Percentiles rank a stretch among this genome's conserved stretches.
phyloP scores from a whole-genome alignment of 2,113 vertebrate genomes.

The Xiphophorus maculatus region DNA sequence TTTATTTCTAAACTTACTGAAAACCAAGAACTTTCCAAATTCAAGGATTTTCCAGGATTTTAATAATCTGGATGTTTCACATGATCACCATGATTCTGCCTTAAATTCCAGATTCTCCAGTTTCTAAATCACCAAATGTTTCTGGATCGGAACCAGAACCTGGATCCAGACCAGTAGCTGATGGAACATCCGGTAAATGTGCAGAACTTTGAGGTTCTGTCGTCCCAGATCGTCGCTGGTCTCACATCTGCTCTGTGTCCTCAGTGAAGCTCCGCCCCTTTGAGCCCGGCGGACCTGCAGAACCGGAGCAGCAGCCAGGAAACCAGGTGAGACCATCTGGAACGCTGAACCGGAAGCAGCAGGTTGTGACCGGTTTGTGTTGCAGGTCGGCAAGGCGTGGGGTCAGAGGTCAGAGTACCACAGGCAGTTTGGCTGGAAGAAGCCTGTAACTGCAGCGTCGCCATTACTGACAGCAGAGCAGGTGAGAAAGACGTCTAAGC shows the following conservation, averaged over 20 bases:
- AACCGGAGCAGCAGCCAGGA: slow-evolving; percentile 11
- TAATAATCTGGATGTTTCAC: too few relatives aligned
- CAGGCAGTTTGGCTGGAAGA: slow-evolving; percentile 56
- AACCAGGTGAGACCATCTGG: slow-evolving; percentile 24
- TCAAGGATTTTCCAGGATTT: too few relatives aligned
- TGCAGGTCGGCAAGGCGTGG: slow-evolving; percentile 34
- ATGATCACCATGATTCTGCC: too few relatives aligned
- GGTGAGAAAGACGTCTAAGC: slow-evolving; percentile 26
- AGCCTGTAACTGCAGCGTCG: slow-evolving; percentile 25
- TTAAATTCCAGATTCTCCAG: slow-evolving; percentile 7
- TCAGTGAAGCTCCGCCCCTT: slow-evolving; percentile 40
- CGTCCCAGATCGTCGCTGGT: neutral
- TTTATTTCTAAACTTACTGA: too few relatives aligned
- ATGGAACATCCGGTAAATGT: slow-evolving; percentile 29
- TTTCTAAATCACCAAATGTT: neutral
- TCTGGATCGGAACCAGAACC: neutral
- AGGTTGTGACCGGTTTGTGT: neutral
- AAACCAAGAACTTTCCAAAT: too few relatives aligned
- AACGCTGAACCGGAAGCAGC: neutral
- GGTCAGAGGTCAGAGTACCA: slow-evolving; percentile 53
- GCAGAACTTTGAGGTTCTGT: neutral
- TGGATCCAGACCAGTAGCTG: neutral
- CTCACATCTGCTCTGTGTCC: neutral
- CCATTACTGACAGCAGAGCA: slow-evolving; percentile 61
- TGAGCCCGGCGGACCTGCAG: slow-evolving; percentile 12